These are phyloP conservation scores for Gambelia wislizenii DNA, from an alignment of 2,797 vertebrate genomes.

Conservation along the genomic window DNA sequence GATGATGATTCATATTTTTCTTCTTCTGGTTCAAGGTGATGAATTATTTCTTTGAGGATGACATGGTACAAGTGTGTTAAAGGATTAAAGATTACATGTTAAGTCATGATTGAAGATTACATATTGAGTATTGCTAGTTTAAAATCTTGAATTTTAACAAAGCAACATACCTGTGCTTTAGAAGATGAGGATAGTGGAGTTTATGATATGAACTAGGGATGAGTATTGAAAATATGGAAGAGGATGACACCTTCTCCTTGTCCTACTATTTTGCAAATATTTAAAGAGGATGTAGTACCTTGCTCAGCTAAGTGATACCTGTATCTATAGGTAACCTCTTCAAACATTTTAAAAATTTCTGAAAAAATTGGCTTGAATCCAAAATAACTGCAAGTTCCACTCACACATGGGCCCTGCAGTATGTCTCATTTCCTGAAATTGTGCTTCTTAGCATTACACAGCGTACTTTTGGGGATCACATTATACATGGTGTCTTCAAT, in stretches of 20 bases:
- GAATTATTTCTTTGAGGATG: not conserved
- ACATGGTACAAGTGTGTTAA: not conserved
- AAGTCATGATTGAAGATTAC: not conserved
- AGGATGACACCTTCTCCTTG: not conserved
- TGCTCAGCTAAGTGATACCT: not conserved
- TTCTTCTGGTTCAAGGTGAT: slow-evolving; percentile 81
- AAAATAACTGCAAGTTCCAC: not conserved
- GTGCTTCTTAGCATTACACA: not conserved
- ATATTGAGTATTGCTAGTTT: not conserved
- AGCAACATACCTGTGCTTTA: not conserved
- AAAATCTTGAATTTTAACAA: not conserved
- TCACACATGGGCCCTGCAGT: not conserved
- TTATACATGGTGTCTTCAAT: too few relatives aligned
- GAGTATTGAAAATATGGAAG: too few relatives aligned
- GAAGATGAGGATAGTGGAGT: not conserved
- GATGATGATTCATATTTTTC: slow-evolving; percentile 82
- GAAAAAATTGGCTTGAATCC: not conserved
- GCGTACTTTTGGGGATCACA: too few relatives aligned
- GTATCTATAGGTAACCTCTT: not conserved
- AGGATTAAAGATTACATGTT: not conserved
- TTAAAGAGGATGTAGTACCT: not conserved
- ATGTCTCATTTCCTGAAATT: not conserved
- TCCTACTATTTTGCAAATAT: not conserved
- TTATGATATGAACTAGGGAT: not conserved
- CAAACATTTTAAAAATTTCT: not conserved